These are phyloP conservation scores for Herminia tarsipennalis DNA, from an alignment of 2,888 invertebrate species.

Conservation along the genomic window DNA sequence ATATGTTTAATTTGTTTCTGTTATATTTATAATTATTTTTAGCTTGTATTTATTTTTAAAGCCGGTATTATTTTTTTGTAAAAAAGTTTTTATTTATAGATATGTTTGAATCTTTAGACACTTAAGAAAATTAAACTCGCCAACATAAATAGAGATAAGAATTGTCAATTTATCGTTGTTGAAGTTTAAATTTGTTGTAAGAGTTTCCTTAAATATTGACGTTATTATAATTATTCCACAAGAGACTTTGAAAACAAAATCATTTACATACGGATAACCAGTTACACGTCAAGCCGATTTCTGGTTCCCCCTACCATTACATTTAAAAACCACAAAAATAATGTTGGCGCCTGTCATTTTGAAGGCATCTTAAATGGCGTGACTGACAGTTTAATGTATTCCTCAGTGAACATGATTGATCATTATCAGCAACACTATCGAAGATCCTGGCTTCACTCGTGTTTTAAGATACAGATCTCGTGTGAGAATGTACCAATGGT, in stretches of 20 bases:
- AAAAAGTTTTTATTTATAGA: too few relatives aligned
- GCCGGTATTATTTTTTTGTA: too few relatives aligned
- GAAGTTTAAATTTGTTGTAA: too few relatives aligned
- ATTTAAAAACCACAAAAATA: conserved; percentile 14
- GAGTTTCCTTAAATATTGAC: too few relatives aligned
- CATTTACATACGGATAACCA: not conserved
- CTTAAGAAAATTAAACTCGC: too few relatives aligned
- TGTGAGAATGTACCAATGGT: conserved; percentile 7
- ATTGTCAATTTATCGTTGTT: too few relatives aligned
- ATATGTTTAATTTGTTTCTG: too few relatives aligned
- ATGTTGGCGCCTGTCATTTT: conserved; percentile 36
- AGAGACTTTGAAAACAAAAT: not conserved
- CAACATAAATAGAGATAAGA: too few relatives aligned
- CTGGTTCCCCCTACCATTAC: not conserved
- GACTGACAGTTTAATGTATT: conserved; percentile 39
- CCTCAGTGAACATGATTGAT: conserved; percentile 37
- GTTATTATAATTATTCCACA: too few relatives aligned
- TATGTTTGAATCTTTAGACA: too few relatives aligned
- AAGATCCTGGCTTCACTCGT: conserved; percentile 17
- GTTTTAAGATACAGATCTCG: conserved; percentile 14
- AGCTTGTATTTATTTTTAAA: too few relatives aligned
- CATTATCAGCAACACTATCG: conserved; percentile 32
- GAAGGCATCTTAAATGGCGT: conserved; percentile 25
- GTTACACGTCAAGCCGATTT: not conserved
- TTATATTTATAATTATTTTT: too few relatives aligned